Base-by-base conservation (phyloP, 2,888 invertebrate genomes). In the Miltochrista miniata region DNA sequence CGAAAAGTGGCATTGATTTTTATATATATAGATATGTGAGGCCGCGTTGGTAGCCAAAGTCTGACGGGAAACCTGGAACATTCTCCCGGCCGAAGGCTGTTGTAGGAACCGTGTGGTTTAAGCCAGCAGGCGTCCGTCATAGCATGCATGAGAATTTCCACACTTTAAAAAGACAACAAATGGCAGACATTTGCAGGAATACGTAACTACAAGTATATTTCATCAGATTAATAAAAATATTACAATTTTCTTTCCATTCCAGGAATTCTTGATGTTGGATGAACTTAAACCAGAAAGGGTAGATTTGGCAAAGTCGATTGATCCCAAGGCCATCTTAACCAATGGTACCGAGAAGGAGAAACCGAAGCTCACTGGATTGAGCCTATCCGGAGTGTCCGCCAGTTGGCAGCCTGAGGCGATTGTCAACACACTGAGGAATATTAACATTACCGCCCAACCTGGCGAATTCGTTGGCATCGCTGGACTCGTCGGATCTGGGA, bases 401-500 rank as follows among this genome's bases (percentile, higher is more conserved):
- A 72, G 87, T 45, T 92, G 92, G 92, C 76, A 77, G 37, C 76
- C 81, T 1, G 85, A 89, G 40, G 81, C 90, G 2, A 92, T 92
- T 11, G 90, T 92, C 10, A 91, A 94, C 42, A 94, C 93, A 0
- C 68, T 94, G 44, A 87, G 93, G 31, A 79, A 92, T 36, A 69
- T 94, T 4, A 87, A 83, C 13, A 63, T 94, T 0, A 86, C 87
- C 0, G 87, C 93, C 0, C 79, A 83, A 13, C 92, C 89, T 35
- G 94, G 94, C 33, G 92, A 93, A 62, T 87, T 95, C 46, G 83
- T 95, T 36, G 95, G 95, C 1, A 85, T 96, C 1, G 94, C 95
- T 36, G 96, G 96, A 11, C 93, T 95, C 33, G 96, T 96, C 0
- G 96, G 96, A n/a, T 85, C 95, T 5, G 96, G 96, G 48, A 96